Evolutionary conservation across 2,888 invertebrate species (phyloP), one percentile per base, ranked within the genome.

Genomic region (Hirtodrosophila trivittata): DNA sequence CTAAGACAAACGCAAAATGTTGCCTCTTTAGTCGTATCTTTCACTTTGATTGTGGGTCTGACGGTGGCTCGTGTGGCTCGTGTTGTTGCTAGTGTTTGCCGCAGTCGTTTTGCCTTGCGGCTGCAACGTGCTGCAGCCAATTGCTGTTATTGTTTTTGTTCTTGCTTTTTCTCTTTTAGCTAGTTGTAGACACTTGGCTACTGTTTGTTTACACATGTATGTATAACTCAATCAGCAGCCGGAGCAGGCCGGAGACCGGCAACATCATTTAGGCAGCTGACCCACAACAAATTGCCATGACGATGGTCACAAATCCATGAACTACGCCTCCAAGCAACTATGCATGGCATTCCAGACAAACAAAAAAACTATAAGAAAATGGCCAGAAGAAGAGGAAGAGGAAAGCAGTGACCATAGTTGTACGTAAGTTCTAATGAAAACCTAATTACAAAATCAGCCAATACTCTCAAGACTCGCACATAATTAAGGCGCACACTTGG

Each of bases 381-480:
- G 13, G 25, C 5, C 26, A 39, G 13, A 21, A 33, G 30, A 10
- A 14, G 6, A 14, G 16, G 25, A n/a, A 28, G 18, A 33, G 16
- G 52, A 25, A 38, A 25, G 21, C 50, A 47, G 57, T 75, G 60
- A 30, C 86, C 83, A 85, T 87, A 87, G 83, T 74, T 85, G 86
- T 64, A 66, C 59, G 73, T 80, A 63, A 86, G 75, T 84, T 84
- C 83, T 87, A 84, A 84, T 84, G 83, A 84, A 84, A 84, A 85
- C 87, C 87, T 84, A 84, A 84, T 84, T 84, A 87, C 87, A 77
- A 87, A 84, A 84, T 86, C 82, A 87, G 81, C 86, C 81, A 86
- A 86, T 74, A 87, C 82, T 86, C 87, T 80, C 60, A 80, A 87
- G 88, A 89, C 87, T 80, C 74, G 69, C 87, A 88, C 88, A 87